A percentile compares a stretch with the other conserved stretches of the same genome.
Evolutionary conservation across 2,113 vertebrate genomes (phyloP).

Genomic region (Sinocyclocheilus anshuiensis): DNA sequence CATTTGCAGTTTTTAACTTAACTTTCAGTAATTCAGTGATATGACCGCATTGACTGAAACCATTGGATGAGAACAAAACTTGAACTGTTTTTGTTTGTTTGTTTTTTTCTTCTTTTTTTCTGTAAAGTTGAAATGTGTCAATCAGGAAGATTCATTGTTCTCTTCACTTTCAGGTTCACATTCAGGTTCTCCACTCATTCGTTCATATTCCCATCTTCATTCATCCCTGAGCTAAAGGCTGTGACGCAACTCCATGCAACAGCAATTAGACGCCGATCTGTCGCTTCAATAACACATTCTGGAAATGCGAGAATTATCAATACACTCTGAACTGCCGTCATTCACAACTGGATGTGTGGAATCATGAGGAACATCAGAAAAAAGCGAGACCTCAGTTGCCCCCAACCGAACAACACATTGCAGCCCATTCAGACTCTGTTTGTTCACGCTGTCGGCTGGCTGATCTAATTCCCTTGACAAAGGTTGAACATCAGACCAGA

Average conservation of each 20-base stretch:
- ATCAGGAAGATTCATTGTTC: not conserved
- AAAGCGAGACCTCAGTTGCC: not conserved
- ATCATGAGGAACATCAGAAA: not conserved
- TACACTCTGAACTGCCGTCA: not conserved
- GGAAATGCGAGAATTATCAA: constrained; percentile 26
- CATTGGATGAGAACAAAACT: too few species aligned
- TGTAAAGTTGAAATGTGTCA: too few species aligned
- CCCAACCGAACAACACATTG: not conserved
- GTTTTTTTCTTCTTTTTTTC: too few species aligned
- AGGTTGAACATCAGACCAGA: not conserved
- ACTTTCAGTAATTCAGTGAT: too few species aligned
- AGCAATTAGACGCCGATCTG: constrained; percentile 45
- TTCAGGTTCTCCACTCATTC: not conserved
- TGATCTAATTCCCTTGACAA: constrained; percentile 28
- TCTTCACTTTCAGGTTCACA: not conserved
- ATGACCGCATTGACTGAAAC: too few species aligned
- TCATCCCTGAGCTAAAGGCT: constrained; percentile 3
- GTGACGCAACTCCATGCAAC: constrained; percentile 56
- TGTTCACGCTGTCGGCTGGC: not conserved
- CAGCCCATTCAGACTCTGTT: not conserved
- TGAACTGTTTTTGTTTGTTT: too few species aligned
- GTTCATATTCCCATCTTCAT: not conserved
- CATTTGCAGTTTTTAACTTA: too few species aligned
- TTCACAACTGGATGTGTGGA: not conserved
- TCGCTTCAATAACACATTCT: not conserved